Conservation (phyloP, 2,888 invertebrate species). For the Phaedon cochleariae region DNA sequence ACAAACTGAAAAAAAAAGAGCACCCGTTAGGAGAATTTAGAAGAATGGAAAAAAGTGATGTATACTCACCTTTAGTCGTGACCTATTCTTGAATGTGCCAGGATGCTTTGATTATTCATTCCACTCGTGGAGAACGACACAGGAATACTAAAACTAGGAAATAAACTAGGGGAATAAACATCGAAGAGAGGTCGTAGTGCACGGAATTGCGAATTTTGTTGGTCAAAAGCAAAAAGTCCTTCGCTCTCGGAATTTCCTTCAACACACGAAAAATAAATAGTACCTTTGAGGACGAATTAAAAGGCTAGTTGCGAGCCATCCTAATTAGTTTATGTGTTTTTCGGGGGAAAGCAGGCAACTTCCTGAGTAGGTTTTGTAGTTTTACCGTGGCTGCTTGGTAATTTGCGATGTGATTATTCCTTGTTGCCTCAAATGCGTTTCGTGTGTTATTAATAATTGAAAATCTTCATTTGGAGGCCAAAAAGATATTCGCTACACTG, state of each 20-base stretch:
- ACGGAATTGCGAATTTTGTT: constrained; percentile 17
- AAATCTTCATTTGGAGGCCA: no score
- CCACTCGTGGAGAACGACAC: not conserved
- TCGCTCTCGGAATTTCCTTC: constrained; percentile 6
- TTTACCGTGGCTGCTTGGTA: not conserved
- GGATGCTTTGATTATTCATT: not conserved
- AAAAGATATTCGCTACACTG: no score
- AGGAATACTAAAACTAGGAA: constrained; percentile 1
- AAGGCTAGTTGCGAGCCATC: constrained; percentile 24
- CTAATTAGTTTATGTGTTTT: constrained; percentile 38
- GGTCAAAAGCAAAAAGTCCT: constrained; percentile 14
- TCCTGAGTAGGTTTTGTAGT: constrained; percentile 25
- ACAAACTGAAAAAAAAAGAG: no score
- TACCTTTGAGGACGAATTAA: constrained; percentile 36
- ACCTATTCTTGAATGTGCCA: not conserved
- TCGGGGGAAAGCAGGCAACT: constrained; percentile 15
- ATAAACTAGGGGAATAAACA: constrained; percentile 10
- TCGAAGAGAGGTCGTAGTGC: not conserved
- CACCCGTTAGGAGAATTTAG: no score
- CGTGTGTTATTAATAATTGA: no score
- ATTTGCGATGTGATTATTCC: not conserved
- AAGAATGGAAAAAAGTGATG: no score
- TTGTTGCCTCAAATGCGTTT: not conserved
- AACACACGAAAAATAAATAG: constrained; percentile 27
- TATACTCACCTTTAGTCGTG: no score